Evolutionary conservation across 2,888 invertebrate species (phyloP), one percentile per base, ranked within the genome.

Genomic region (Plebejus argus): DNA sequence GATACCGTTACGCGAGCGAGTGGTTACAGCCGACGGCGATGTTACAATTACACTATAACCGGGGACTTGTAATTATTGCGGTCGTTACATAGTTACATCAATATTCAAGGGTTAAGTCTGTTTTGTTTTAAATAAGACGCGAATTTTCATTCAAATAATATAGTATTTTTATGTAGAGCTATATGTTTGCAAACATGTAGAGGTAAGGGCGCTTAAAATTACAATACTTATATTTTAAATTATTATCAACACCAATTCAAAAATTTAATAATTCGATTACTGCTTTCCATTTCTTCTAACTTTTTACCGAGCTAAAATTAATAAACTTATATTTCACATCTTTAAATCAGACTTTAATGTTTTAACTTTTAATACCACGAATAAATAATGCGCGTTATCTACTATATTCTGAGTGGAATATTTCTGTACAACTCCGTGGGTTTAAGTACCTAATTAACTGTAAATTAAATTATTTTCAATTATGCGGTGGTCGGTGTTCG

Each of bases 401-500:
- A 66, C 28, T 33, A 66, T 28, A 66, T 66, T 28, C 66, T 15
- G 33, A 66, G 28, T 28, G 28, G 66, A 66, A 28, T 66, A 66
- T 66, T 28, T 66, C 15, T 66, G 66, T 28, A 66, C 66, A 66
- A 28, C 28, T 39, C 49, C 45, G n/a, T 71, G 35, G 35, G 49
- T 23, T 53, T 15, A 5, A 49, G 74, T 53, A n/a, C n/a, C n/a
- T n/a, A 49, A 74, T 74, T 74, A 49, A 74, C 49, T 74, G 74
- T 74, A 74, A 53, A 74, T 74, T 74, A 53, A 74, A 74, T 74
- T 74, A 74, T 74, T 79, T 78, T 79, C 79, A 79, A 82, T 80
- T 81, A 81, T 81, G 78, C 81, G 81, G 82, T 80, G 82, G 79
- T 82, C 84, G 83, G 84, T 84, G 82, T 84, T 85, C 82, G 81